phyloP scores from a whole-genome alignment of 2,888 invertebrate genomes.

The Theodoxus fluviatilis region DNA sequence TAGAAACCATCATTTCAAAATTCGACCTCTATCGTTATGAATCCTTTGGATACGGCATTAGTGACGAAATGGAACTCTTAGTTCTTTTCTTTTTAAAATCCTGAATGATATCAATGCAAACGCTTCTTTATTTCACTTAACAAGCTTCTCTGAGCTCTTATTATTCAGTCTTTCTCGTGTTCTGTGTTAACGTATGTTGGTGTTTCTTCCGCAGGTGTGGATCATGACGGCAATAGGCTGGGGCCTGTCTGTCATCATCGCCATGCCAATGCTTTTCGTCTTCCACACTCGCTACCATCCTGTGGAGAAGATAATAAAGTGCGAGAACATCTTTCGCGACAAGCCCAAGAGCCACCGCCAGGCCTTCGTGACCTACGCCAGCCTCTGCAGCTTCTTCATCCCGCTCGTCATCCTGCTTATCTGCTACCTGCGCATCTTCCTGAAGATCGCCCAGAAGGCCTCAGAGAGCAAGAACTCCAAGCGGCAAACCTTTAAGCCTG shows the following conservation, averaged over 20 bases:
- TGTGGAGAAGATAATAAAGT: conserved; percentile 43
- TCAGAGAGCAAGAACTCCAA: conserved; percentile 44
- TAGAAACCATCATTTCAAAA: too few species aligned
- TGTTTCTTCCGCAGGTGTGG: conserved; percentile 41
- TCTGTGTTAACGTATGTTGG: background rate
- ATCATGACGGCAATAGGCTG: conserved; percentile 54
- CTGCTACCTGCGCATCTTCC: conserved; percentile 61
- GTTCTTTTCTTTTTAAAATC: too few species aligned
- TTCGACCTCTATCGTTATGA: too few species aligned
- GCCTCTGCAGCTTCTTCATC: conserved; percentile 56
- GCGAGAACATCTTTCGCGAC: conserved; percentile 58
- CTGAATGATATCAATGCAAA: too few species aligned
- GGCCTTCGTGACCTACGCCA: conserved; percentile 52
- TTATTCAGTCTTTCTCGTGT: background rate
- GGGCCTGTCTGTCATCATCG: conserved; percentile 48
- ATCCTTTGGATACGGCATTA: too few species aligned
- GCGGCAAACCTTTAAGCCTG: conserved; percentile 48
- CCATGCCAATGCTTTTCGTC: conserved; percentile 54
- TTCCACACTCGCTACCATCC: conserved; percentile 44
- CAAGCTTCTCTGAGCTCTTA: too few species aligned
- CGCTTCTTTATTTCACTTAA: too few species aligned
- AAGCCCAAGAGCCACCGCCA: conserved; percentile 51
- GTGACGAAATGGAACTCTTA: too few species aligned
- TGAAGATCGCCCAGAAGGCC: conserved; percentile 60
- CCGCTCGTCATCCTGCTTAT: conserved; percentile 57